These are phyloP conservation scores for Meteorus cinctellus DNA, from an alignment of 2,888 invertebrate species.

Conservation along the genomic window DNA sequence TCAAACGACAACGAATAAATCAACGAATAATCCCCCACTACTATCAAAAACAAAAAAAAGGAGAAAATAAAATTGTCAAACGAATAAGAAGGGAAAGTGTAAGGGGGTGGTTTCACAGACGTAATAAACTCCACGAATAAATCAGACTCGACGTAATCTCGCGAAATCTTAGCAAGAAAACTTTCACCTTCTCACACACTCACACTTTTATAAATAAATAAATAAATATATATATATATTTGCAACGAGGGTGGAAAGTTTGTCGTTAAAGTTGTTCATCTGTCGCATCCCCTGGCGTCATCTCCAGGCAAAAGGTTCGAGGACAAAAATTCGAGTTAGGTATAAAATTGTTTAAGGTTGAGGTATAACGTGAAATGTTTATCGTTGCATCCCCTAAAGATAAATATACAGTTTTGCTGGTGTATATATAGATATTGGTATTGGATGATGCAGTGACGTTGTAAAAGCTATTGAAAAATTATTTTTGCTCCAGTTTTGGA, in stretches of 20 bases:
- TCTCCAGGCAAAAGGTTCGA: background rate
- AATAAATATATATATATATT: background rate
- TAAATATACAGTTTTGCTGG: background rate
- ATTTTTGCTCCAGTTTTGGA: conserved; percentile 62
- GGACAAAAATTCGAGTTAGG: conserved; percentile 18
- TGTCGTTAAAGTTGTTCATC: conserved; percentile 23
- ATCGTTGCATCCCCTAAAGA: background rate
- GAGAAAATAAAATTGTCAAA: background rate
- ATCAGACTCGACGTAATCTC: conserved; percentile 55
- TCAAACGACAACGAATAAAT: too few species aligned
- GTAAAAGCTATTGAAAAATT: conserved; percentile 57
- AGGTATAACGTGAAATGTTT: conserved; percentile 14
- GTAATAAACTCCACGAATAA: conserved; percentile 53
- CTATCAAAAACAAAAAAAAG: background rate
- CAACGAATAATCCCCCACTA: too few species aligned
- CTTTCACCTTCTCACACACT: background rate
- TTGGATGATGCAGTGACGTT: conserved; percentile 47
- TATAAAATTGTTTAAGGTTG: conserved; percentile 19
- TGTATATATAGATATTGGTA: conserved; percentile 23
- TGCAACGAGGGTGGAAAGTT: conserved; percentile 46
- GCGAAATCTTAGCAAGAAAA: conserved; percentile 47
- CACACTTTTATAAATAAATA: background rate
- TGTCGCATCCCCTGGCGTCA: background rate
- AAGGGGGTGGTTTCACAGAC: background rate
- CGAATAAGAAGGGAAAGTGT: background rate